Conservation (phyloP, 2,888 invertebrate species). For the Sinhomidia bicolor region DNA sequence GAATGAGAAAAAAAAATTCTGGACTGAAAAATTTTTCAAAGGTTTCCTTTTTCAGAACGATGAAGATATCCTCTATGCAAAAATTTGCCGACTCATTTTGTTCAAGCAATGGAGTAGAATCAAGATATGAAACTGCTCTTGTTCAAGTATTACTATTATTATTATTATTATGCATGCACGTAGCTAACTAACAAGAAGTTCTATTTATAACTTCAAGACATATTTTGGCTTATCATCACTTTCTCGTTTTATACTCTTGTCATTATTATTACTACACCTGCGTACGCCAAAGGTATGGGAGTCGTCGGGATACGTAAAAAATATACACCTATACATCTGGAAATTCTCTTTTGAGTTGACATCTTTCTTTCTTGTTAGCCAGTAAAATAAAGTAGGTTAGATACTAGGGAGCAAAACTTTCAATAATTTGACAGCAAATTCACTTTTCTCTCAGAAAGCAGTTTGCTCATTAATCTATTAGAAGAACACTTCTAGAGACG, state of each 20-base stretch:
- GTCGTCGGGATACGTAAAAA: background rate
- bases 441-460: slow-evolving; percentile 27
- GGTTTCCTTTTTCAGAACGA: background rate
- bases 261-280: background rate
- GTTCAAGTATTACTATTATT: too few species aligned
- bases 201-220: slow-evolving; percentile 2
- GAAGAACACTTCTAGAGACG: background rate
- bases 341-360: background rate
- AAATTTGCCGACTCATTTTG: background rate
- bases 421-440: slow-evolving; percentile 50
- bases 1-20: background rate
- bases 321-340: too few species aligned
- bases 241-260: background rate
- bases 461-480: background rate
- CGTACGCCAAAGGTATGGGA: background rate
- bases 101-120: background rate
- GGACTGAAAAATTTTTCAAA: background rate
- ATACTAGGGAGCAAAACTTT: slow-evolving; percentile 52
- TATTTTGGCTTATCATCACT: slow-evolving; percentile 51
- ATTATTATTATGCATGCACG: background rate
- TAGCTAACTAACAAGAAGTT: too few species aligned
- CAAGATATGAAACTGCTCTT: background rate
- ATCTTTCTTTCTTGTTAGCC: too few species aligned
- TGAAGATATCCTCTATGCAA: background rate
- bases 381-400: background rate